A percentile compares a stretch with the other conserved stretches of the same genome.
phyloP scores from a whole-genome alignment of 2,797 vertebrate genomes.

The Zalophus californianus region DNA sequence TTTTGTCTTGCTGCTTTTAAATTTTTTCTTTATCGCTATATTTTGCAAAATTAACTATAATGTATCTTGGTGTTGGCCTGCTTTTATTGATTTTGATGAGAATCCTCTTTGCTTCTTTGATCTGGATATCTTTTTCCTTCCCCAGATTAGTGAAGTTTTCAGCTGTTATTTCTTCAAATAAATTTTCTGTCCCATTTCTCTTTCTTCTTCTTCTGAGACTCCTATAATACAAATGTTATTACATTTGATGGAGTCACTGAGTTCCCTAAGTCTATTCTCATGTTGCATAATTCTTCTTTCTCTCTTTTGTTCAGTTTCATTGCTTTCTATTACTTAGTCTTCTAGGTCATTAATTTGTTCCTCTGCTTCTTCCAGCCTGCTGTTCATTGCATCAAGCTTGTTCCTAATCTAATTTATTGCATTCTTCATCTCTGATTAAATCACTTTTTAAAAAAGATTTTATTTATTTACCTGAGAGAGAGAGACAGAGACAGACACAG shows the following conservation, averaged over 20 bases:
- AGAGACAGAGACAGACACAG: no score
- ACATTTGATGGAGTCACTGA: not conserved
- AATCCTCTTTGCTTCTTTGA: not conserved
- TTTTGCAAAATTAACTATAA: not conserved
- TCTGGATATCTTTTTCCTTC: not conserved
- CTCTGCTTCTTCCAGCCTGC: not conserved
- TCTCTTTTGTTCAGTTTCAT: not conserved
- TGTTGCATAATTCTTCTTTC: not conserved
- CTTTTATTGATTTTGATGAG: not conserved
- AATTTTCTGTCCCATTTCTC: not conserved
- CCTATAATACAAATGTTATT: not conserved
- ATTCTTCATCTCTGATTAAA: not conserved
- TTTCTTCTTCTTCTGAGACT: not conserved
- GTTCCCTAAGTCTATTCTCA: not conserved
- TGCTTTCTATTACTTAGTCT: not conserved
- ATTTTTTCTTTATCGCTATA: not conserved
- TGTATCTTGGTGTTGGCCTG: not conserved
- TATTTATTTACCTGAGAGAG: no score
- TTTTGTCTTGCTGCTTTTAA: not conserved
- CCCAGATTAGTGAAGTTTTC: not conserved
- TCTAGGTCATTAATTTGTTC: not conserved
- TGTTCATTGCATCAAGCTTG: not conserved
- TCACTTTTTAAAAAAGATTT: not conserved
- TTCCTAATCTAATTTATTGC: not conserved
- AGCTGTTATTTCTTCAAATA: not conserved